phyloP scores from a whole-genome alignment of 1,140 invertebrate species.

The Homalodisca vitripennis region DNA sequence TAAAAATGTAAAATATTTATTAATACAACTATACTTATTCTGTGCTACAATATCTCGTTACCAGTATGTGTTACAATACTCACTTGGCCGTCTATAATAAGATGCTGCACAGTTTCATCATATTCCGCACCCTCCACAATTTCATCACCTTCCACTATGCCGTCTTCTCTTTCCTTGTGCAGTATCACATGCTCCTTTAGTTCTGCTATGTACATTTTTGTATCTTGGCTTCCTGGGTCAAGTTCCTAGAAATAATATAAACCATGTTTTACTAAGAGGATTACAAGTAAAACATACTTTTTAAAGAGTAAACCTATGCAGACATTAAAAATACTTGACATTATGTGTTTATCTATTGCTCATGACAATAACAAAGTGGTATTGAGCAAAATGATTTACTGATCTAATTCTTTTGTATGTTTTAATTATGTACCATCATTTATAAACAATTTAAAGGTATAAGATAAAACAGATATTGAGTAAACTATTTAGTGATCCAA shows the following conservation, averaged over 20 bases:
- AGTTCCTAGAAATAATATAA: neutral
- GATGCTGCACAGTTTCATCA: slow-evolving; percentile 51
- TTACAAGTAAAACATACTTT: too few relatives aligned
- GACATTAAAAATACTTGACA: too few relatives aligned
- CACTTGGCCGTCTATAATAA: slow-evolving; percentile 53
- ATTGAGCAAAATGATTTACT: too few relatives aligned
- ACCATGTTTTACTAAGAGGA: neutral
- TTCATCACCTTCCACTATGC: slow-evolving; percentile 41
- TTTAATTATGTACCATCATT: too few relatives aligned
- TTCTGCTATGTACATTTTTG: slow-evolving; percentile 56
- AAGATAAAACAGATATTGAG: too few relatives aligned
- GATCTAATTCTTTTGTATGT: too few relatives aligned
- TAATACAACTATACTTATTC: neutral
- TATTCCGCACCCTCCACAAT: slow-evolving; percentile 48
- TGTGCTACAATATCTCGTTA: neutral
- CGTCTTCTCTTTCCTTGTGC: slow-evolving; percentile 44
- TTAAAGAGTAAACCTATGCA: too few relatives aligned
- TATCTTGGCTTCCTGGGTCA: slow-evolving; percentile 23
- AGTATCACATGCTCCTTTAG: slow-evolving; percentile 57
- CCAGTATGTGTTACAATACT: slow-evolving; percentile 8
- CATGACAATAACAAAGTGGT: too few relatives aligned
- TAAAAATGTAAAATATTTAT: neutral
- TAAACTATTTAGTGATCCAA: too few relatives aligned
- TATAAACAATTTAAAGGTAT: too few relatives aligned
- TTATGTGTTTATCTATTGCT: too few relatives aligned